Evolutionary conservation across 2,888 invertebrate genomes (phyloP).

Genomic region (Autographa pulchrina): DNA sequence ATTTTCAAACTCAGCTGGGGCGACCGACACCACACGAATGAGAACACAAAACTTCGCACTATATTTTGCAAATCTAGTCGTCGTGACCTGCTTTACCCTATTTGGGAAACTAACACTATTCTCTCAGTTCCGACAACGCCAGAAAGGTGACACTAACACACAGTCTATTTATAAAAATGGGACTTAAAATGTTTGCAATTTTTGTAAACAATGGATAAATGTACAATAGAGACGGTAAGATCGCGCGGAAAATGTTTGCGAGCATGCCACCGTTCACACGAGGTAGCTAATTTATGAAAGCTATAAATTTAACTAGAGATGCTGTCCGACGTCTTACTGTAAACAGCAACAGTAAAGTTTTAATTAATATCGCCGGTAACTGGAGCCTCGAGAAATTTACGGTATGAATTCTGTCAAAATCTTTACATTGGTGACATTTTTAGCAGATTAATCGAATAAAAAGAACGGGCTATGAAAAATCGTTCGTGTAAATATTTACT

Average conservation of each 20-base stretch:
- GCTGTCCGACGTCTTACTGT: slow-evolving; percentile 64
- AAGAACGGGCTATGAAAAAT: too few species aligned
- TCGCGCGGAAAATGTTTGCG: slow-evolving; percentile 30
- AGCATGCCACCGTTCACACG: slow-evolving; percentile 38
- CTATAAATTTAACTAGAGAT: slow-evolving; percentile 62
- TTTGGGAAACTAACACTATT: background rate
- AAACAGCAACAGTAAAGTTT: slow-evolving; percentile 55
- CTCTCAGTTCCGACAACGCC: background rate
- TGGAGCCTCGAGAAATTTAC: slow-evolving; percentile 20
- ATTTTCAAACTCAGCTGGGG: too few species aligned
- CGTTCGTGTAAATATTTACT: too few species aligned
- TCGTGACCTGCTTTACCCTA: background rate
- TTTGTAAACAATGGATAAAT: slow-evolving; percentile 44
- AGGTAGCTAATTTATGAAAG: slow-evolving; percentile 54
- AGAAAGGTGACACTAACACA: background rate
- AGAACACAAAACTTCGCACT: background rate
- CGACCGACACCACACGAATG: too few species aligned
- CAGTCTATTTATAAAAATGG: slow-evolving; percentile 41
- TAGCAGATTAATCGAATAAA: background rate
- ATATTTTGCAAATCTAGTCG: background rate
- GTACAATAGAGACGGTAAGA: slow-evolving; percentile 42
- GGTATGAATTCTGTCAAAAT: slow-evolving; percentile 18
- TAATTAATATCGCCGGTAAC: slow-evolving; percentile 65
- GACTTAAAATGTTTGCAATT: slow-evolving; percentile 48
- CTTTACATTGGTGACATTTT: background rate